Evolutionary conservation across 2,113 vertebrate species (phyloP), one percentile per base, ranked within the genome.

Genomic region (Vireo altiloquus): DNA sequence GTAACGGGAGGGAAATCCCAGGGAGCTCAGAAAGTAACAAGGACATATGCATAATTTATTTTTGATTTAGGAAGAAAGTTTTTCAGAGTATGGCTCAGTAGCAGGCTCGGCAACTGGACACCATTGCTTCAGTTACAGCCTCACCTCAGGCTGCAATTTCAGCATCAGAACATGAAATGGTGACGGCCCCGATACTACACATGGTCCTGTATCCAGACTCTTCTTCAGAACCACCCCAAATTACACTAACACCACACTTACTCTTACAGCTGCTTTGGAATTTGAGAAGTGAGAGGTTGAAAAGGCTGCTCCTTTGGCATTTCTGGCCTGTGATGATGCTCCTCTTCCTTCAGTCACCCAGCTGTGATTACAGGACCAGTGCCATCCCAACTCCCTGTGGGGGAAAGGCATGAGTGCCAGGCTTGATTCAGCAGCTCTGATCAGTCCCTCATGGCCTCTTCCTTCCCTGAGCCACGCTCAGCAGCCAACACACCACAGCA

Each of bases 171-270:
- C 17, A 21, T 0, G 52, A 42, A 87, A 54, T 24, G 2, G 0
- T 31, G 25, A 78, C 0, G 0, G 23, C 2, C 24, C 24, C 28
- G 46, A 0, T 3, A 30, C 39, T 37, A 42, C 65, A 30, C 12
- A 6, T 1, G 0, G 9, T 17, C 47, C 42, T 22, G 2, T 12
- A 21, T 15, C 68, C 64, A 35, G 17, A 13, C 9, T 70, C 42
- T 9, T n/a, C 15, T 37, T 50, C 22, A 83, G 35, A 64, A 21
- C 15, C 46, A 52, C 17, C 13, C 39, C 9, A 13, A 63, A 16
- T 44, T 22, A 44, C 8, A 71, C 20, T 9, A 35, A 8, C 4
- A 74, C 3, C 7, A 17, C 21, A 7, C 16, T 39, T 23, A 17
- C 27, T 69, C 46, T 59, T 69, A 40, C 8, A 52, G 40, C 31